These are phyloP conservation scores for Chaetura pelagica DNA, from an alignment of 2,113 vertebrate species.

Conservation along the genomic window DNA sequence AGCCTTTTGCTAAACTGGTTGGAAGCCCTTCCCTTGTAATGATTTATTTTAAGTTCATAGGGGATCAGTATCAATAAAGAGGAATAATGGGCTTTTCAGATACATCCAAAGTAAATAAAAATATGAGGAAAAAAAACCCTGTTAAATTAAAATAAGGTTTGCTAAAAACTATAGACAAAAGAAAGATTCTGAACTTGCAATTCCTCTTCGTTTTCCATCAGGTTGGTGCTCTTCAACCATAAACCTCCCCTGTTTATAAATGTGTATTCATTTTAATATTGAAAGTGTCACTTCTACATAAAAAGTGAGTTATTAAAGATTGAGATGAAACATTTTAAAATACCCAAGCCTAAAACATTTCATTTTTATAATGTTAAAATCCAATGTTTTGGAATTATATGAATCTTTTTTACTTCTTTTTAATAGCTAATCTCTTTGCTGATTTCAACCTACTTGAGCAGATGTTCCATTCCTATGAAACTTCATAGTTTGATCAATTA, in stretches of 20 bases:
- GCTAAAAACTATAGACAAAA: neutral
- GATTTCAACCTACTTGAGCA: neutral
- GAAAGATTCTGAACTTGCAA: neutral
- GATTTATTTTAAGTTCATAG: fast-evolving
- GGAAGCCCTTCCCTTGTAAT: neutral
- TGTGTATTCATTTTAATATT: neutral
- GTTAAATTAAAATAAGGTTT: neutral
- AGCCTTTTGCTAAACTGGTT: fast-evolving
- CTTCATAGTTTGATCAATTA: neutral
- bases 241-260: neutral
- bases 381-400: neutral
- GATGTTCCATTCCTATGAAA: neutral
- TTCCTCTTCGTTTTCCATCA: neutral
- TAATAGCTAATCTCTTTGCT: neutral
- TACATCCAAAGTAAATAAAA: neutral
- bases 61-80: neutral
- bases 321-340: neutral
- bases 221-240: neutral
- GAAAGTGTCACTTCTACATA: neutral
- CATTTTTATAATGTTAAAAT: neutral
- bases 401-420: neutral
- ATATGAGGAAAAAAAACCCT: neutral
- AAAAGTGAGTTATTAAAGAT: neutral
- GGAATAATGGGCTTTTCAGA: neutral
- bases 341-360: neutral